Conservation (phyloP, 2,797 vertebrate species). For the Todus mexicanus region DNA sequence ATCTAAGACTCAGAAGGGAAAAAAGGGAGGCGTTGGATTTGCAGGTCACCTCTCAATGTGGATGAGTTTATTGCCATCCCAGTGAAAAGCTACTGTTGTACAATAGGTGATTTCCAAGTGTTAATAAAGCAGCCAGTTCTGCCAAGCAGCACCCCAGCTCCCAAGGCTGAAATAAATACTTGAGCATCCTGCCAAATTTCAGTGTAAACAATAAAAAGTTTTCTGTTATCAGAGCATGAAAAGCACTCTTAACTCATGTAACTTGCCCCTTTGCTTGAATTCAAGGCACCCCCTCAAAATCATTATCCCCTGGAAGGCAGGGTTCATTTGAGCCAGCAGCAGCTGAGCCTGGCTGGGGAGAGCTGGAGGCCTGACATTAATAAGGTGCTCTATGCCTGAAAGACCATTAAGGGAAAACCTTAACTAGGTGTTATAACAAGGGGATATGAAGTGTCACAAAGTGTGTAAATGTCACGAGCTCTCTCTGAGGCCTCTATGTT, state of each 20-base stretch:
- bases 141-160: neutral
- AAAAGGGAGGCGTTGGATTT: neutral
- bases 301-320: conserved; percentile 23
- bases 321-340: neutral
- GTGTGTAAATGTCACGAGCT: neutral
- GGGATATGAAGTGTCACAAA: conserved; percentile 47
- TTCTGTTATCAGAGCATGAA: conserved; percentile 49
- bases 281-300: neutral
- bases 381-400: conserved; percentile 50
- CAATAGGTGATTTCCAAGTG: neutral
- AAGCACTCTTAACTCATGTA: neutral
- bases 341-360: neutral
- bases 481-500: neutral
- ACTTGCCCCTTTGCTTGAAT: neutral
- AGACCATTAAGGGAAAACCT: conserved; percentile 59
- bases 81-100: conserved; percentile 52
- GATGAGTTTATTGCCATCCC: conserved; percentile 20
- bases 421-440: conserved; percentile 64
- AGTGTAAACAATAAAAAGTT: conserved; percentile 12
- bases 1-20: neutral
- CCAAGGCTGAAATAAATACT: neutral
- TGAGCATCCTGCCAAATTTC: conserved; percentile 34
- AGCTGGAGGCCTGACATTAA: conserved; percentile 45
- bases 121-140: neutral
- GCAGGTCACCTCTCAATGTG: conserved; percentile 35